Conservation (phyloP, 2,888 invertebrate species). For the Acleris holmiana region DNA sequence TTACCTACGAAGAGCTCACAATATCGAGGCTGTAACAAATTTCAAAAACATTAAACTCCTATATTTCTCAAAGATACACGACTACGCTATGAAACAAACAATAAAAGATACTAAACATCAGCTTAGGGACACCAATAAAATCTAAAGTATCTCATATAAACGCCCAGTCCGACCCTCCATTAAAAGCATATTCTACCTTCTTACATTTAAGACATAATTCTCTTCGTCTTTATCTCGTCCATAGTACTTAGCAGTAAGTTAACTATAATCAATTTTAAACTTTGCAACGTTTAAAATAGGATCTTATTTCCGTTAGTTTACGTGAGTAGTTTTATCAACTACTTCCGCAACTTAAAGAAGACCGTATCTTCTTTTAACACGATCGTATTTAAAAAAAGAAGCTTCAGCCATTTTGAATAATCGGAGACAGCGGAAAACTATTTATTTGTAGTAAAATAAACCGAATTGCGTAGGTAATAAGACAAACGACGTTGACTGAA, state of each 20-base stretch:
- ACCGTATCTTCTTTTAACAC: not conserved
- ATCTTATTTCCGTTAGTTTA: constrained; percentile 28
- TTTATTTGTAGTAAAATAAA: too few species aligned
- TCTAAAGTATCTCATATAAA: constrained; percentile 21
- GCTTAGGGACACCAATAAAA: constrained; percentile 26
- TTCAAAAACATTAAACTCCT: constrained; percentile 18
- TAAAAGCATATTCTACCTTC: not conserved
- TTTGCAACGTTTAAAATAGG: constrained; percentile 25
- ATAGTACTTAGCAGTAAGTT: constrained; percentile 14
- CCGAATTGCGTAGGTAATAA: too few species aligned
- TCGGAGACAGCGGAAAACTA: too few species aligned
- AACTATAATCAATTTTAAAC: constrained; percentile 30
- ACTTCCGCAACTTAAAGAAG: not conserved
- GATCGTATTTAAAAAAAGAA: not conserved
- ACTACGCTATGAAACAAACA: constrained; percentile 26
- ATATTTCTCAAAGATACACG: constrained; percentile 21
- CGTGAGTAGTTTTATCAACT: constrained; percentile 29
- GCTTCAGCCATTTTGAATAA: too few species aligned
- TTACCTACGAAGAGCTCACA: constrained; percentile 4
- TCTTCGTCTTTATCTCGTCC: not conserved
- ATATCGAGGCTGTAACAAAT: constrained; percentile 9
- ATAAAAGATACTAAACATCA: constrained; percentile 32
- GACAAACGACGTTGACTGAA: too few species aligned
- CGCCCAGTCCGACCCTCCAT: constrained; percentile 9
- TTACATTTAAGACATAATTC: constrained; percentile 16